These are phyloP conservation scores for Rhinopomastus cyanomelas DNA, from an alignment of 2,113 vertebrate genomes.

Conservation along the genomic window DNA sequence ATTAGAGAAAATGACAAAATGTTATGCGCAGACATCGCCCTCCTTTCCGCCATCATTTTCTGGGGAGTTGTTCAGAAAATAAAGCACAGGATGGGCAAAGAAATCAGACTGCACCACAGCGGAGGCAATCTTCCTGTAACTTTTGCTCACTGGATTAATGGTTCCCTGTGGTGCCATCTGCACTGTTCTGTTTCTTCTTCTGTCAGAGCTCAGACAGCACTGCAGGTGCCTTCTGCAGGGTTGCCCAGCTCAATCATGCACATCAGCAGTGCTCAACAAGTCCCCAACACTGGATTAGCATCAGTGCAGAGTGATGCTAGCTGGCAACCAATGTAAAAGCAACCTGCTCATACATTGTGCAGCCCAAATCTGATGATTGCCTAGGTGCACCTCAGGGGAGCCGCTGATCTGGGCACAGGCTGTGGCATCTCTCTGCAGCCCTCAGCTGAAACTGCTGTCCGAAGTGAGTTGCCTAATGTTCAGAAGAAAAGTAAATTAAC, in stretches of 20 bases:
- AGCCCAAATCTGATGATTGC: not conserved
- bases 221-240: accelerated
- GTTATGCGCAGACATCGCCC: not conserved
- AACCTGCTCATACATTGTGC: accelerated
- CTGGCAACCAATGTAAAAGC: not conserved
- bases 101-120: not conserved
- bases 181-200: not conserved
- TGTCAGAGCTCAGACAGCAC: accelerated
- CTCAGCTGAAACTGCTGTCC: not conserved
- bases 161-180: not conserved
- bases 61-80: not conserved
- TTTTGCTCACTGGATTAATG: not conserved
- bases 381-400: not conserved
- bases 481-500: not conserved
- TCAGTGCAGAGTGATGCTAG: not conserved
- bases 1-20: conserved; percentile 53
- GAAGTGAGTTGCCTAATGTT: not conserved
- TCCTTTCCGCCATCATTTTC: not conserved
- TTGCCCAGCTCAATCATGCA: not conserved
- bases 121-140: not conserved
- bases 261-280: accelerated
- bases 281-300: not conserved
- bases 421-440: not conserved
- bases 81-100: not conserved
- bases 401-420: not conserved